Base-by-base conservation (phyloP, 2,113 vertebrate genomes). In the Cebidichthys violaceus region DNA sequence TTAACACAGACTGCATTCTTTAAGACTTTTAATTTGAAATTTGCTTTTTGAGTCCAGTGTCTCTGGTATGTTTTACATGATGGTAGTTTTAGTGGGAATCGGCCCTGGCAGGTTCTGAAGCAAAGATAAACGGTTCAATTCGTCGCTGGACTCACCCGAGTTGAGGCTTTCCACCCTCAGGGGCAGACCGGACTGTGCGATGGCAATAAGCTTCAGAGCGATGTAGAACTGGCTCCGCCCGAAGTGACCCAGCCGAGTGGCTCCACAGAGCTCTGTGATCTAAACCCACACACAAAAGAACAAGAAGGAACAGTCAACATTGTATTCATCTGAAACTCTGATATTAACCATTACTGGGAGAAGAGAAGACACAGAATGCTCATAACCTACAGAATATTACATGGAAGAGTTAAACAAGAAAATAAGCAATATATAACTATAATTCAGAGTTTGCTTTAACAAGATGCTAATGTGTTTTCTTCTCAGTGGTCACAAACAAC, bases 211-310 rank as follows among this genome's bases (percentile, higher is more conserved):
- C 92, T 99, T 99, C 94, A 99, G 93, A 79, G 98, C 98, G 82
- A 99, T 99, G 93, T 99, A 99, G 94, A 99, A 99, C 66, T 99
- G 98, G 94, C 98, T 99, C 93, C 98, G 96, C 91, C 98, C 98
- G 29, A 99, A 99, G 94, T 99, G 97, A 37, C 98, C 98, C 86
- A 99, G 97, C 78, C 98, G 96, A 79, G 96, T 99, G 89, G 98
- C 98, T 91, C 98, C 98, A 76, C 98, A 99, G 1, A 98, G 96
- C 88, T 99, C 98, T 88, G 96, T 99, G 89, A 99, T 99, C 98
- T 96, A 77, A 83, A 84, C 79, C 68, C 85, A 82, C 50, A 69
- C 35, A 69, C 57, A 69, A 64, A 55, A 9, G 37, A 22, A 81
- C 69, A 72, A 61, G 54, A 47, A 66, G 27, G 59, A 86, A 90